Base-by-base conservation (phyloP, 2,113 vertebrate genomes). In the Trogon surrucura region DNA sequence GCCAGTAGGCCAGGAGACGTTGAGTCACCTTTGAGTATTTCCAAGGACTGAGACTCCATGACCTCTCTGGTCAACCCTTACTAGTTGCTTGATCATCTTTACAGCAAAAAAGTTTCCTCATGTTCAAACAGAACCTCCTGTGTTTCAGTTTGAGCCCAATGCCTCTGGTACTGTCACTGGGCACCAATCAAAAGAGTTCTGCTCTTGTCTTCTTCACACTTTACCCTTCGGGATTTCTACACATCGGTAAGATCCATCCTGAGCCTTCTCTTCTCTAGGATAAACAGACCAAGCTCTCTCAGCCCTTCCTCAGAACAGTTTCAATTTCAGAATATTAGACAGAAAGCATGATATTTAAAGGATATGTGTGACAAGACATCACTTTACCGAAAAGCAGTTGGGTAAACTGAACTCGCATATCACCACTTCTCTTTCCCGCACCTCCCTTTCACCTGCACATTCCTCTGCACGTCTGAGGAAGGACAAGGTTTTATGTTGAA, bases 1-100 rank as follows among this genome's bases (percentile, higher is more conserved):
- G 16, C 10, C 1, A 2, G 19, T 25, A 26, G 56, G 3, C 18
- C 17, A 64, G 48, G 29, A 48, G 16, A 36, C 0, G 3, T n/a
- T 32, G 66, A 53, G 27, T 44, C 8, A 47, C 44, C 78, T 64
- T 34, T 66, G 15, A 47, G 20, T 53, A 70, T 36, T 72, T 72
- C 38, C 29, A 60, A 48, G 34, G 19, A 78, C 4, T 36, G 3
- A 57, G 22, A 66, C 19, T 57, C 32, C 45, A 53, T 8, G 34
- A 30, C 14, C 8, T 60, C 21, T 16, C 47, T 4, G 6, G 16
- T 6, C 23, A 77, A 34, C 30, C 57, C 12, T 25, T 80, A 44
- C 22, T 26, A 77, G 7, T 19, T 41, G n/a, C 3, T 69, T 5
- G 1, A 13, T 29, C 34, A 81, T 16, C 16, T 41, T 44, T 32